phyloP scores from a whole-genome alignment of 2,113 vertebrate species.

The Rutilus rutilus region DNA sequence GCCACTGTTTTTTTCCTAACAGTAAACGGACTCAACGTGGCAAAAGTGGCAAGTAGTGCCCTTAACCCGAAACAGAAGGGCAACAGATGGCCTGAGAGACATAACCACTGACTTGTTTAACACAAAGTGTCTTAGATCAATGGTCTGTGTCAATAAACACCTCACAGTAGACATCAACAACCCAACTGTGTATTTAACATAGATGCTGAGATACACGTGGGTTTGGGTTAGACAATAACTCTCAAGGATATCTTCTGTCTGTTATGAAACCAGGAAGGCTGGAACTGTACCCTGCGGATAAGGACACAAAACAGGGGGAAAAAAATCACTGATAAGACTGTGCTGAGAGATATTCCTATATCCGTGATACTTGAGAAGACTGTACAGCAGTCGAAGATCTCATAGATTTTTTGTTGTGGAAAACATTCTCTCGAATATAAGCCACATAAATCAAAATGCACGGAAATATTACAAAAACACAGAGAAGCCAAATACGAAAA shows the following conservation, averaged over 20 bases:
- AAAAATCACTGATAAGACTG: slow-evolving; percentile 10
- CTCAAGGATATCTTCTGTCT: slow-evolving; percentile 4
- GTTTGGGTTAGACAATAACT: slow-evolving; percentile 30
- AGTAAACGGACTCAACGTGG: slow-evolving; percentile 15
- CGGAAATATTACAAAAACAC: slow-evolving; percentile 5
- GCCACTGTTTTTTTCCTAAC: slow-evolving; percentile 28
- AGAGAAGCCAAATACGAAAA: slow-evolving; percentile 6
- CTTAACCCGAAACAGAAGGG: background rate
- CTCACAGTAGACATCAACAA: slow-evolving; percentile 41
- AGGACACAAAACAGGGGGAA: background rate
- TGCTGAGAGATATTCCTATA: background rate
- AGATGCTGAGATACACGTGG: background rate
- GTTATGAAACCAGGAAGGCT: background rate
- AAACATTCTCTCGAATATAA: slow-evolving; percentile 23
- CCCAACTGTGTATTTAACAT: background rate
- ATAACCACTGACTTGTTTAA: slow-evolving; percentile 36
- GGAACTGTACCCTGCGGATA: slow-evolving; percentile 5
- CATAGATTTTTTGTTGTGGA: background rate
- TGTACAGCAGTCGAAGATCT: background rate
- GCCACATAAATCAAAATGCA: slow-evolving; percentile 27
- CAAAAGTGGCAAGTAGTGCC: background rate
- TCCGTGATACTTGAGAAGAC: background rate
- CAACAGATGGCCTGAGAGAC: slow-evolving; percentile 44
- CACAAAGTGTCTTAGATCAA: slow-evolving; percentile 40
- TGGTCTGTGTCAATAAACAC: slow-evolving; percentile 42